A percentile compares a stretch with the other conserved stretches of the same genome.
Conservation (phyloP, 2,888 invertebrate genomes). For the Prenolepis imparis region DNA sequence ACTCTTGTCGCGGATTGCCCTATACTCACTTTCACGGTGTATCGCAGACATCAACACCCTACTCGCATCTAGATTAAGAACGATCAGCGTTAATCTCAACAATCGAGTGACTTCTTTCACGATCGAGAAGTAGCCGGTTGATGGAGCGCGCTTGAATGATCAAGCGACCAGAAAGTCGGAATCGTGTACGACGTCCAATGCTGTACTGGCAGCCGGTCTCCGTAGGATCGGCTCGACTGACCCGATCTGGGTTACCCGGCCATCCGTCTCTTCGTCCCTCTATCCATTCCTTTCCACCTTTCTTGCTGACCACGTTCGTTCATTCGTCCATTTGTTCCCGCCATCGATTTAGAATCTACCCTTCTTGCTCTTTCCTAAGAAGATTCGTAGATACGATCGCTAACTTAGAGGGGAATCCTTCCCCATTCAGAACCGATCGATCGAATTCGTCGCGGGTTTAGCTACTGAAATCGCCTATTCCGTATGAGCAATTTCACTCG, state of each 20-base stretch:
- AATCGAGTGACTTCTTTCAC: conserved; percentile 6
- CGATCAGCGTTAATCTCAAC: neutral
- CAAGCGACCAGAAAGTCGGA: conserved; percentile 67
- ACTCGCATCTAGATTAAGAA: neutral
- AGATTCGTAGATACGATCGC: neutral
- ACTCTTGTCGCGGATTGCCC: neutral
- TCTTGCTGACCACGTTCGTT: conserved; percentile 72
- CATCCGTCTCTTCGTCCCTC: conserved; percentile 83
- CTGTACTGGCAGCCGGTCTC: conserved; percentile 82
- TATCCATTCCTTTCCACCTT: conserved; percentile 75
- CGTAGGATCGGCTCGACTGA: conserved; percentile 82
- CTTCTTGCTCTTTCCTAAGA: conserved; percentile 18
- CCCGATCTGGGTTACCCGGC: conserved; percentile 86
- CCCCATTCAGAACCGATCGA: conserved; percentile 46
- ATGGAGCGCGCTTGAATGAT: conserved; percentile 35
- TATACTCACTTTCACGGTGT: conserved; percentile 73
- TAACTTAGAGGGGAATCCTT: neutral
- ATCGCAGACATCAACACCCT: conserved; percentile 70
- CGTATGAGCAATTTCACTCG: conserved; percentile 67
- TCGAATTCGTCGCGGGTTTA: conserved; percentile 61
- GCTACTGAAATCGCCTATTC: conserved; percentile 8
- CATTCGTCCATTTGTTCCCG: conserved; percentile 76
- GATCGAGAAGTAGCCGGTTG: conserved; percentile 23
- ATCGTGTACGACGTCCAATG: conserved; percentile 83
- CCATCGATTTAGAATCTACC: conserved; percentile 51